Base-by-base conservation (phyloP, 2,797 vertebrate species). In the Hipposideros larvatus region DNA sequence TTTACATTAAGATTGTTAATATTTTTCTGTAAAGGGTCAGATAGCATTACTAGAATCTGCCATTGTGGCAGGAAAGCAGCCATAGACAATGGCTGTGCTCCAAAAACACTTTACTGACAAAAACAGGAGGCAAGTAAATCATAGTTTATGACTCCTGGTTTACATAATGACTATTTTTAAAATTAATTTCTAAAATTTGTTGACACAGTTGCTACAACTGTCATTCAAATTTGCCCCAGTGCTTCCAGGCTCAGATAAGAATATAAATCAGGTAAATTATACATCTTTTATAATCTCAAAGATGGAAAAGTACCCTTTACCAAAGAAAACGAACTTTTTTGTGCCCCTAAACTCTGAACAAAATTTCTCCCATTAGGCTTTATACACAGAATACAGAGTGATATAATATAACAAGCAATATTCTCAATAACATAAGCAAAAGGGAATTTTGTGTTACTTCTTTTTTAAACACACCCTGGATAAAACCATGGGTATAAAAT, bases 241-340 rank as follows among this genome's bases (percentile, higher is more conserved):
- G 65, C 18, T 86, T 87, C 9, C 10, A 77, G 70, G 66, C 43
- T 85, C 41, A 22, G 24, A 10, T 43, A 92, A 87, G 71, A 24
- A 84, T 3, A 59, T 73, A 95, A 87, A 63, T 46, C 84, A 90
- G 73, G 7, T 71, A 86, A 92, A 78, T 43, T 59, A 83, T 31
- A 63, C n/a, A 26, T 24, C 31, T 75, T 79, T 94, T 61, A 83
- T 48, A 75, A 65, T 41, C 41, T 92, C 70, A 68, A 88, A 91
- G 37, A 79, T 79, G 28, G 70, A 83, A 80, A 94, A 59, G 43
- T 57, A 86, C 5, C 2, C 31, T 88, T 80, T 87, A 71, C 46
- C 41, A 94, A 80, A 92, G 87, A 94, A 96, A 94, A 90, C 1
- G 90, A 96, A 68, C 0, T 41, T 94, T 94, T 85, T 82, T 26